These are phyloP conservation scores for Percopsis transmontana DNA, from an alignment of 2,113 vertebrate species.

Conservation along the genomic window DNA sequence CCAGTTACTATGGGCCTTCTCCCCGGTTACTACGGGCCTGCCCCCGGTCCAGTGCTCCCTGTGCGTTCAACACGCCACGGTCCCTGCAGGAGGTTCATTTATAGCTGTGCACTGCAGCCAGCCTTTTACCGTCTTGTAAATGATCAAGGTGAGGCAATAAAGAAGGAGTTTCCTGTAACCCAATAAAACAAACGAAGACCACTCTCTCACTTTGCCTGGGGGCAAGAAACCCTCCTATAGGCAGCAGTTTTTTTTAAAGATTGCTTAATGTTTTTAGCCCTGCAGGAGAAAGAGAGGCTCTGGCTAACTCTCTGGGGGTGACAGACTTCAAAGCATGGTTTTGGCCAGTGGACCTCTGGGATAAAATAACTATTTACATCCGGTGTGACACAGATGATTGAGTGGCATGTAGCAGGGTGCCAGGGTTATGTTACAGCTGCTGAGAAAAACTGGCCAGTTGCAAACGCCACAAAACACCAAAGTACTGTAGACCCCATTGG, in stretches of 20 bases:
- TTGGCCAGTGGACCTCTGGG: constrained; percentile 25
- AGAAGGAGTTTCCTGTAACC: constrained; percentile 73
- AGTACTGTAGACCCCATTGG: constrained; percentile 10
- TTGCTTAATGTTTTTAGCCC: constrained; percentile 43
- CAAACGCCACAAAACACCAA: constrained; percentile 31
- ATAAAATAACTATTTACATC: constrained; percentile 44
- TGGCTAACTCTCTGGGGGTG: not conserved
- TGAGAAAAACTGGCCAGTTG: constrained; percentile 40
- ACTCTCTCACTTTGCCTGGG: constrained; percentile 32
- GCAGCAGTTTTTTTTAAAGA: constrained; percentile 6
- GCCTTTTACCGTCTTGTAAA: constrained; percentile 71
- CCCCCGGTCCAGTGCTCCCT: constrained; percentile 31
- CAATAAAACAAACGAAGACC: constrained; percentile 71
- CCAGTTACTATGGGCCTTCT: too few relatives aligned
- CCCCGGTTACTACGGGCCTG: constrained; percentile 13
- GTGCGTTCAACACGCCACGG: constrained; percentile 60
- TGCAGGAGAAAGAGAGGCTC: constrained; percentile 4
- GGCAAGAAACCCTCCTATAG: constrained; percentile 26
- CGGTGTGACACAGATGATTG: constrained; percentile 23
- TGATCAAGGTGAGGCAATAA: constrained; percentile 72
- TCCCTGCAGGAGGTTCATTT: constrained; percentile 65
- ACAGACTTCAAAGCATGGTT: constrained; percentile 52
- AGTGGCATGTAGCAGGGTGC: constrained; percentile 34
- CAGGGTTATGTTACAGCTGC: constrained; percentile 45
- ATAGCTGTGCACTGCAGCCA: constrained; percentile 50